Evolutionary conservation across 2,797 vertebrate species (phyloP), one percentile per base, ranked within the genome.

Genomic region (Gastrophryne carolinensis): DNA sequence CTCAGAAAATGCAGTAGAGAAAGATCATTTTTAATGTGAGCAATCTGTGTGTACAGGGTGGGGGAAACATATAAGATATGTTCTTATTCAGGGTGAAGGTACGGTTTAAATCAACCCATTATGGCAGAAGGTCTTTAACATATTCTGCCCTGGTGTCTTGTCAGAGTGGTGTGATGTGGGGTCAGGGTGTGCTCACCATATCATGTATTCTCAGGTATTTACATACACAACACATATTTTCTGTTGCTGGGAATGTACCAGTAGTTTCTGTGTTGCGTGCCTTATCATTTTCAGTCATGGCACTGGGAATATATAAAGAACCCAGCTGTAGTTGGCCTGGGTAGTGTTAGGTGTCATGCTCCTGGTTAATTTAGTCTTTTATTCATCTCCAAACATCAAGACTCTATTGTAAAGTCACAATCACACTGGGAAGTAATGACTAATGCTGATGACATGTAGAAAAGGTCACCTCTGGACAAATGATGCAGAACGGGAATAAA

Each of bases 401-500:
- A 23, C 24, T 53, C 47, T 13, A 52, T 73, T 74, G 62, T 74
- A 15, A 57, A 26, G 62, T n/a, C 19, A 52, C 47, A 63, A 54
- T 73, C 24, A 19, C 35, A 37, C 15, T 26, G 6, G 44, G 49
- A 15, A 58, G 50, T 74, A 24, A 67, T 37, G 39, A 49, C 62
- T 75, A 61, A 75, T 75, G 64, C 49, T 54, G 61, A 27, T 68
- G 57, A 52, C 37, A 56, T 56, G 19, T 64, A 32, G 26, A 34
- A 64, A 23, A 32, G 71, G 71, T 73, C 64, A 64, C 60, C 41
- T 63, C 71, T 64, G 60, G 60, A 11, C 52, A 66, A 66, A 74
- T 57, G 62, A 10, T 34, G 62, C 53, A 23, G 34, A 50, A 56
- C 37, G 12, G 32, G 50, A 39, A 37, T 62, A 62, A 37, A 62